phyloP scores from a whole-genome alignment of 2,797 vertebrate species.

The Eidolon dupreanum region DNA sequence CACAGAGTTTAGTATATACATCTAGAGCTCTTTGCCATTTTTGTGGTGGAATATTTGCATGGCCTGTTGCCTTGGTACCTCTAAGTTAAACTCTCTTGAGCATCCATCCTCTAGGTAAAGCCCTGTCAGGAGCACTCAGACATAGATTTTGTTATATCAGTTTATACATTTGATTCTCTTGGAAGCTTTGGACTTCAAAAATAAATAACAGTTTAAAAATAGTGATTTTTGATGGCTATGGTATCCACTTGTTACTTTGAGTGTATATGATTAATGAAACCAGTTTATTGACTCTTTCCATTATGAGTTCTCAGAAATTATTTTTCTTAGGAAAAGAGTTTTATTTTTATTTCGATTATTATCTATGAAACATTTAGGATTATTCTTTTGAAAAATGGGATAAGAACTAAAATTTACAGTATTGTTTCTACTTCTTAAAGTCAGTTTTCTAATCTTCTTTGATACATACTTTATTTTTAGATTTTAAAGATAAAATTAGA shows the following conservation, averaged over 20 bases:
- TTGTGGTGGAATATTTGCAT: background rate
- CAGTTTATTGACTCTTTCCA: conserved; percentile 24
- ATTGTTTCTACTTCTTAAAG: conserved; percentile 4
- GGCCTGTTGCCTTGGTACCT: background rate
- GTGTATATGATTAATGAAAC: background rate
- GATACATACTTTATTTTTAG: conserved; percentile 48
- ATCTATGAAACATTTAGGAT: background rate
- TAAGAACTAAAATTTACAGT: conserved; percentile 36
- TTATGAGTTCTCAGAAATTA: conserved; percentile 17
- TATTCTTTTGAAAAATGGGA: conserved; percentile 8
- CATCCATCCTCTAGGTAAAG: background rate
- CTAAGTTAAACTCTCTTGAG: background rate
- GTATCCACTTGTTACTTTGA: conserved; percentile 19
- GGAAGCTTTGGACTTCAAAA: conserved; percentile 36
- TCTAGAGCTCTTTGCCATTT: background rate
- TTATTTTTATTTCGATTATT: conserved; percentile 63
- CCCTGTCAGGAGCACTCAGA: background rate
- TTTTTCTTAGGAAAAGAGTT: conserved; percentile 33
- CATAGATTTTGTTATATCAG: background rate
- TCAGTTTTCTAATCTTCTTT: conserved; percentile 32
- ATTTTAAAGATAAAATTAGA: conserved; percentile 54
- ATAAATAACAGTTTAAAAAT: conserved; percentile 28
- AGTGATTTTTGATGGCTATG: conserved; percentile 26
- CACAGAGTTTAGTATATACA: background rate
- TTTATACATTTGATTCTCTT: background rate